These are phyloP conservation scores for Pantherophis vulpinus DNA, from an alignment of 2,797 vertebrate genomes.

Conservation along the genomic window DNA sequence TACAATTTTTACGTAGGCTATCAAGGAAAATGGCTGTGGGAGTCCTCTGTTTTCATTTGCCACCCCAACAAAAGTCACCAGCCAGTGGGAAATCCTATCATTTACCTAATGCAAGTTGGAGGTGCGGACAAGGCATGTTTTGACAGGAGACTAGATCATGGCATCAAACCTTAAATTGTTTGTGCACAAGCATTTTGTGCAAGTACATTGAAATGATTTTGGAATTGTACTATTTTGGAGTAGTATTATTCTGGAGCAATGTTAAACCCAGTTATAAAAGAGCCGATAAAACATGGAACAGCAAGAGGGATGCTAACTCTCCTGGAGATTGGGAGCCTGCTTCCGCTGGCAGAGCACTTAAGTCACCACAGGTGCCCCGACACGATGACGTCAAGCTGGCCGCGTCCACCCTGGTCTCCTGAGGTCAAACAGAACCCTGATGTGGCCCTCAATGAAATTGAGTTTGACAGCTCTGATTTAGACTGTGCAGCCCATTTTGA, in stretches of 20 bases:
- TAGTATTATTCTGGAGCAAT: neutral
- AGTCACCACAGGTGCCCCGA: too few relatives aligned
- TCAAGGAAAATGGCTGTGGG: neutral
- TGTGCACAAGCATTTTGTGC: neutral
- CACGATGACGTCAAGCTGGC: too few relatives aligned
- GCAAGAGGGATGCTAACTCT: neutral
- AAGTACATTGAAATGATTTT: neutral
- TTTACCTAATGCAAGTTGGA: neutral
- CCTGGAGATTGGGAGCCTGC: neutral
- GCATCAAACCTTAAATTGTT: neutral
- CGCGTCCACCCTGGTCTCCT: too few relatives aligned
- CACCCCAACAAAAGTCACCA: neutral
- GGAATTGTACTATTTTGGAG: neutral
- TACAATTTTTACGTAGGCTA: neutral
- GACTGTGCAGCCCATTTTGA: conserved; percentile 3
- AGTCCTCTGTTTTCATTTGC: neutral
- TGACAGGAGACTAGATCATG: neutral
- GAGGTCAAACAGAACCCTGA: too few relatives aligned
- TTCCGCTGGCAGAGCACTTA: too few relatives aligned
- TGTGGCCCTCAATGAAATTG: too few relatives aligned
- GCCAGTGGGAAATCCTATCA: neutral
- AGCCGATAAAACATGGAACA: neutral
- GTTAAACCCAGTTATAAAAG: neutral
- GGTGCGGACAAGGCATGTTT: neutral
- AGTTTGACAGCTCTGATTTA: too few relatives aligned